Evolutionary conservation across 2,797 vertebrate genomes (phyloP).

Genomic region (Rousettus madagascariensis): DNA sequence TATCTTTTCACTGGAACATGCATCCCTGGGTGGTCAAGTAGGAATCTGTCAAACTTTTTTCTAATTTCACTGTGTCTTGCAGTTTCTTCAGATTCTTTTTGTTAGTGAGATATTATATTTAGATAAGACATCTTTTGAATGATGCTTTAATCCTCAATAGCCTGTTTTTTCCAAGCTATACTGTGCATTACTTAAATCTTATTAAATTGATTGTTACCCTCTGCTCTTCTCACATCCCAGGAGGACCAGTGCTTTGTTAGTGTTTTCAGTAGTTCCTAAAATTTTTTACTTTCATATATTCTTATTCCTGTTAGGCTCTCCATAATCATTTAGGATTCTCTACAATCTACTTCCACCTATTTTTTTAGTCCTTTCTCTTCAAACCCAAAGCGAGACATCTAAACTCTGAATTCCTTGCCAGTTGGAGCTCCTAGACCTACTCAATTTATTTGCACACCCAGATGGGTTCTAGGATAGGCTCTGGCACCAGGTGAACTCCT

Average conservation of each 20-base stretch:
- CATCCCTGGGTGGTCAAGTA: not conserved
- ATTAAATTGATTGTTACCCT: constrained; percentile 7
- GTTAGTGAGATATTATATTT: not conserved
- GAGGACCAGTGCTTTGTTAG: not conserved
- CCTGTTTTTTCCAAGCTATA: not conserved
- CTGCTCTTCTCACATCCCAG: not conserved
- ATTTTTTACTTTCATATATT: not conserved
- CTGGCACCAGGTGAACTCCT: not conserved
- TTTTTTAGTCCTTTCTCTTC: not conserved
- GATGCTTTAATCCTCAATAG: not conserved
- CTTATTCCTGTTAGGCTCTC: not conserved
- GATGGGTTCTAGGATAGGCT: not conserved
- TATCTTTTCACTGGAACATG: not conserved
- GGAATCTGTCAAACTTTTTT: not conserved
- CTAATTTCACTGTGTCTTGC: not conserved
- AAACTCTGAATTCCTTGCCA: not conserved
- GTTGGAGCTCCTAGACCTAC: not conserved
- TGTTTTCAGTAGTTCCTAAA: not conserved
- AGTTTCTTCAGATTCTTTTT: not conserved
- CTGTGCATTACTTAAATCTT: not conserved
- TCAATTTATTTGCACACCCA: not conserved
- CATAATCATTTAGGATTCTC: not conserved
- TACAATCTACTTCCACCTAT: not conserved
- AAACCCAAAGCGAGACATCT: not conserved
- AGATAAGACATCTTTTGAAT: not conserved